phyloP scores from a whole-genome alignment of 2,888 invertebrate genomes.

The Phalera bucephala region DNA sequence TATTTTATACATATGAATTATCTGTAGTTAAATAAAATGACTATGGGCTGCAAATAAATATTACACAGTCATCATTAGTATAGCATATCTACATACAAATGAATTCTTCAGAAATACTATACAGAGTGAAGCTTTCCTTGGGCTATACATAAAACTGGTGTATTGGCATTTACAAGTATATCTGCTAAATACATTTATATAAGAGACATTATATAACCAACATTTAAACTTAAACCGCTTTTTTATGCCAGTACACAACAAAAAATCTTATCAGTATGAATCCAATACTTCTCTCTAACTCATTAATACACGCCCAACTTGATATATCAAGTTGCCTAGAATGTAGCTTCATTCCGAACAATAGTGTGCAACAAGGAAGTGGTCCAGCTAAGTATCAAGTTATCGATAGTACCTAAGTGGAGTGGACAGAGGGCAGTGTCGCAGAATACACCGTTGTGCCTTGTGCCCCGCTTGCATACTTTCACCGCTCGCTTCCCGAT shows the following conservation, averaged over 20 bases:
- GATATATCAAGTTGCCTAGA: conserved; percentile 5
- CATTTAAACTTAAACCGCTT: not conserved
- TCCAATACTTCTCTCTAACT: not conserved
- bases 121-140: no score
- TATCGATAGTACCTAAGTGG: conserved; percentile 38
- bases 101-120: no score
- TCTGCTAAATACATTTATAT: no score
- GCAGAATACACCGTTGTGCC: conserved; percentile 61
- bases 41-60: no score
- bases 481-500: conserved; percentile 71
- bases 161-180: no score
- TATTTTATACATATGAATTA: no score
- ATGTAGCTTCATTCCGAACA: conserved; percentile 28
- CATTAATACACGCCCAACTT: conserved; percentile 2
- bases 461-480: conserved; percentile 72
- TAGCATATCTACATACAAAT: no score
- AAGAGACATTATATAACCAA: no score
- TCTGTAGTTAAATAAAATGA: no score
- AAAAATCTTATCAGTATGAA: conserved; percentile 1
- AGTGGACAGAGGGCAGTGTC: conserved; percentile 75
- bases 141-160: no score
- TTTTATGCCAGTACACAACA: not conserved
- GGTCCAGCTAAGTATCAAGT: conserved; percentile 22
- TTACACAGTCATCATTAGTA: no score
- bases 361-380: conserved; percentile 35